Percentiles rank a stretch among this genome's conserved stretches.
Conservation (phyloP, 2,113 vertebrate genomes). For the Dromas ardeola region DNA sequence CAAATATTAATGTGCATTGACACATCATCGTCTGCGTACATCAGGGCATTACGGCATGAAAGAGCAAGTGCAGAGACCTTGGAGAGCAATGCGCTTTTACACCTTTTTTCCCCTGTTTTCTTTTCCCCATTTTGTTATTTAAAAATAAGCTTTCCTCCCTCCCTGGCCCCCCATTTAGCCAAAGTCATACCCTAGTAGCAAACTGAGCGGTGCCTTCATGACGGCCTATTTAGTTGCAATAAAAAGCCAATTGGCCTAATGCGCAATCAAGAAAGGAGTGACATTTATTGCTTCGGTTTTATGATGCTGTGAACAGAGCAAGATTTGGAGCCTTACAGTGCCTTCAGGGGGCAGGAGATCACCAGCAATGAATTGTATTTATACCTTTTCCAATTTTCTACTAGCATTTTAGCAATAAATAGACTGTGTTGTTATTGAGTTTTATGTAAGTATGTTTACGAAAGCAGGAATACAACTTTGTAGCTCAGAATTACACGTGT, state of each 20-base stretch:
- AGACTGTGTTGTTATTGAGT: conserved; percentile 52
- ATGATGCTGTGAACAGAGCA: conserved; percentile 52
- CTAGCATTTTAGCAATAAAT: conserved; percentile 64
- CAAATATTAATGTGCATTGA: conserved; percentile 80
- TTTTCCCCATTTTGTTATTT: background rate
- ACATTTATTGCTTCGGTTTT: conserved; percentile 70
- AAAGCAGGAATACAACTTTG: conserved; percentile 58
- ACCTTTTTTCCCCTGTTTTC: background rate
- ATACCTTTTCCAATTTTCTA: conserved; percentile 68
- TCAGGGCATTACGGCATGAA: conserved; percentile 47
- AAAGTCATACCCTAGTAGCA: conserved; percentile 28
- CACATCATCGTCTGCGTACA: conserved; percentile 69
- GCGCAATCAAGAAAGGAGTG: conserved; percentile 58
- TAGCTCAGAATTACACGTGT: conserved; percentile 61
- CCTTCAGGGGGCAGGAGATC: conserved; percentile 59
- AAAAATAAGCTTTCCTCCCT: background rate
- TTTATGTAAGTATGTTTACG: conserved; percentile 62
- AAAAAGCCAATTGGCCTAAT: conserved; percentile 66
- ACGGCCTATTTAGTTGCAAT: conserved; percentile 61
- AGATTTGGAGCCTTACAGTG: conserved; percentile 50
- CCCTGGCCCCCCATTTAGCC: conserved; percentile 23
- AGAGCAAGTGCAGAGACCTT: background rate
- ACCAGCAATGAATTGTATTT: conserved; percentile 63
- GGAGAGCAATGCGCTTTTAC: background rate
- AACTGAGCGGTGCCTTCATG: conserved; percentile 27